Base-by-base conservation (phyloP, 2,888 invertebrate genomes). In the Diarsia dahlii region DNA sequence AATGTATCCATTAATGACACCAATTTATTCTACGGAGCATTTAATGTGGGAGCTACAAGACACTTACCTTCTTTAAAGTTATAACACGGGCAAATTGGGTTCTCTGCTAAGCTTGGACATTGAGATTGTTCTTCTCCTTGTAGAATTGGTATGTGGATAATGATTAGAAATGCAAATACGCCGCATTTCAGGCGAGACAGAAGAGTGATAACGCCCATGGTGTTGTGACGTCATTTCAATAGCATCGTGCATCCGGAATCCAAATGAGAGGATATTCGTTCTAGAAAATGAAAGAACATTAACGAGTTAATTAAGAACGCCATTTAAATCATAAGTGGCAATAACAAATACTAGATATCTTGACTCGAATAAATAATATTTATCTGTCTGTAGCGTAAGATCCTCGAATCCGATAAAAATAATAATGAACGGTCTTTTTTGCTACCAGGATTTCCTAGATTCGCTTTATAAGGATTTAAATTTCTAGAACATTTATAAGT, bases 21-120 rank as follows among this genome's bases (percentile, higher is more conserved):
- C 20, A 23, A 69, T 67, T 62, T 60, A 66, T 80, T 10, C n/a
- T 23, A 18, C 20, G 48, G 15, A 52, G 8, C 12, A 34, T 76
- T 66, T 9, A 70, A 15, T 23, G 28, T 18, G 18, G 20, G 10
- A n/a, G 12, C 1, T 20, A 50, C 6, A 50, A n/a, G 60, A 58
- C 20, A 82, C 86, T 92, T 94, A 97, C 97, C 99, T 96, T 99
- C 98, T 95, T 99, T 99, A 94, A 99, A 98, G 94, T 98, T 98
- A 97, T 99, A 99, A 95, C 99, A 99, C 10, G 99, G 98, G 94
- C 99, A 99, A 87, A 98, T 98, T 62, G 98, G 98, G 94, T 98
- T 98, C 89, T 98, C 97, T 90, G 98, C 97, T 90, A 98, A 97
- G 91, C 97, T 98, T 80, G 98, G 98, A 93, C 98, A 98, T 92